Percentiles rank a stretch among this genome's conserved stretches.
Evolutionary conservation across 2,888 invertebrate genomes (phyloP).

Genomic region (Pteria penguin): DNA sequence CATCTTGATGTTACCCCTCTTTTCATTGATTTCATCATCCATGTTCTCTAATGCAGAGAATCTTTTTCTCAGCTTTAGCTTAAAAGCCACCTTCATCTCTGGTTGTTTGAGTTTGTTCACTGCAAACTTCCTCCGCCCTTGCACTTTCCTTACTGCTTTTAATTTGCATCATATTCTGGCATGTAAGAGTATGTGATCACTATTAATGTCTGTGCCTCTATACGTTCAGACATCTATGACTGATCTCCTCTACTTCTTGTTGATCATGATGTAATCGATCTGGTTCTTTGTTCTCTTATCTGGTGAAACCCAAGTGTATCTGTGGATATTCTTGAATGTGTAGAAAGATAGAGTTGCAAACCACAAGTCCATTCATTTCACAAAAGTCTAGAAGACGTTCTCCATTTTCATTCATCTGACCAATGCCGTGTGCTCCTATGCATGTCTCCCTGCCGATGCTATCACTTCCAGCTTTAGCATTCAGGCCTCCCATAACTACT

Average conservation of each 20-base stretch:
- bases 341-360: background rate
- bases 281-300: background rate
- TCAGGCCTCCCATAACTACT: constrained; percentile 1
- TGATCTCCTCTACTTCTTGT: background rate
- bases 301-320: background rate
- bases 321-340: background rate
- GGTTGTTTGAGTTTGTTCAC: background rate
- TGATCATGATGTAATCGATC: background rate
- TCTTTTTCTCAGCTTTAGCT: background rate
- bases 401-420: background rate
- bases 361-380: background rate
- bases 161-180: background rate
- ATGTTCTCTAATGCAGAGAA: constrained; percentile 18
- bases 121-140: background rate
- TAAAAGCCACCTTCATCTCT: background rate
- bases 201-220: background rate
- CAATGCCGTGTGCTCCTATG: background rate
- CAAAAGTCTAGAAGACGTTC: background rate
- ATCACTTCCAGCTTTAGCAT: constrained; percentile 4
- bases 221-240: background rate
- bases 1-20: constrained; percentile 15
- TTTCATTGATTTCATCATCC: constrained; percentile 3
- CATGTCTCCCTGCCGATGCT: constrained; percentile 9
- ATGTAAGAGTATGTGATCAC: background rate
- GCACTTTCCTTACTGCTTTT: background rate